Conservation (phyloP, 2,797 vertebrate genomes). For the Uromys caudimaculatus region DNA sequence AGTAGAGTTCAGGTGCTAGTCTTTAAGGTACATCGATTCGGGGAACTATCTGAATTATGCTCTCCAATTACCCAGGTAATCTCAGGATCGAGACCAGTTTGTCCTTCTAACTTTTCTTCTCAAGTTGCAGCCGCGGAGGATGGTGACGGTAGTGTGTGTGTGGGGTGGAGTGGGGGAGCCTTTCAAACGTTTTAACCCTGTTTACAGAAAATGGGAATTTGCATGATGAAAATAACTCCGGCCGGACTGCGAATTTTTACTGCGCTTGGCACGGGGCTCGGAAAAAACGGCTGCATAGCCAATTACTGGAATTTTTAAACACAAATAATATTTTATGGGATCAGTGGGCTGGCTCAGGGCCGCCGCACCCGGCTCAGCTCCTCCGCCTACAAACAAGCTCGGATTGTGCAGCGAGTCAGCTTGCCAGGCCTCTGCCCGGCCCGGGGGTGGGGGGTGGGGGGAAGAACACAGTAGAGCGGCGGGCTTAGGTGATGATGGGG, state of each 20-base stretch:
- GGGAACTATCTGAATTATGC: not conserved
- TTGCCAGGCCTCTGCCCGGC: slow-evolving; percentile 35
- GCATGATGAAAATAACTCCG: slow-evolving; percentile 91
- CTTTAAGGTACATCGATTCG: not conserved
- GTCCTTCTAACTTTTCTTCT: slow-evolving; percentile 24
- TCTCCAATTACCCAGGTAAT: not conserved
- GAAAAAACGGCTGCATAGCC: slow-evolving; percentile 91
- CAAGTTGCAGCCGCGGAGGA: not conserved
- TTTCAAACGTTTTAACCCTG: slow-evolving; percentile 81
- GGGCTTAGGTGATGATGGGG: not conserved
- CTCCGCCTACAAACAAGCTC: slow-evolving; percentile 88
- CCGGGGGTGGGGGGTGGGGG: not conserved
- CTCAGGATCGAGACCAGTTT: not conserved
- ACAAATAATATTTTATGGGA: slow-evolving; percentile 93
- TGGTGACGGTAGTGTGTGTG: not conserved
- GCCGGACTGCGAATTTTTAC: slow-evolving; percentile 89
- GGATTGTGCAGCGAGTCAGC: slow-evolving; percentile 85
- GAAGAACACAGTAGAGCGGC: not conserved
- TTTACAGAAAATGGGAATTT: slow-evolving; percentile 90
- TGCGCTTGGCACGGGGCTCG: slow-evolving; percentile 89
- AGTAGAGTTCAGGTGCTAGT: not conserved
- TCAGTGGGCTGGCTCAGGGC: slow-evolving; percentile 89
- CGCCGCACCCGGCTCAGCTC: slow-evolving; percentile 86
- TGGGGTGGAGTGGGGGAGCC: not conserved
- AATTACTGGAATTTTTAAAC: slow-evolving; percentile 93